These are phyloP conservation scores for Drosophila limbata DNA, from an alignment of 2,888 invertebrate genomes.

Conservation along the genomic window DNA sequence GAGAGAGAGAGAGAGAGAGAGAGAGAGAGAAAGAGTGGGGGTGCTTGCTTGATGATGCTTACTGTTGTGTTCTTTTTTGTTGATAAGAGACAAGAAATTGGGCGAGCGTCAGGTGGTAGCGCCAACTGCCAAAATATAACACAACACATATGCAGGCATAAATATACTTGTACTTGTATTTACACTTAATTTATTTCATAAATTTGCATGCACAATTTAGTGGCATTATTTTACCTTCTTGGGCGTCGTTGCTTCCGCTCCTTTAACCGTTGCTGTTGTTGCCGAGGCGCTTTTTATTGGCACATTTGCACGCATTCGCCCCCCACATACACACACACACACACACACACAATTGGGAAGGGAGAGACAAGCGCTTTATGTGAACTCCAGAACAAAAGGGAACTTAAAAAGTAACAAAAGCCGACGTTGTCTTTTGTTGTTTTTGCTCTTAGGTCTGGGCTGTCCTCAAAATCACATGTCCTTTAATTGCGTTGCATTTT, in stretches of 20 bases:
- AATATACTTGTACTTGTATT: background rate
- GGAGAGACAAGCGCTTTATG: background rate
- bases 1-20: constrained; percentile 3
- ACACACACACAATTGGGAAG: constrained; percentile 2
- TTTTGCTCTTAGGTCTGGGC: constrained; percentile 13
- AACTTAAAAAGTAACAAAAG: constrained; percentile 20
- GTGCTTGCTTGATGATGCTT: constrained; percentile 8
- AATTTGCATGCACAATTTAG: constrained; percentile 31
- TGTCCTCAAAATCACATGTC: constrained; percentile 24
- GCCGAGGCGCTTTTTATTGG: constrained; percentile 41
- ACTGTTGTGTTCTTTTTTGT: background rate
- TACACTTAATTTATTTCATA: constrained; percentile 28
- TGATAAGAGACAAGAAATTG: constrained; percentile 1
- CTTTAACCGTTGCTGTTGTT: constrained; percentile 5
- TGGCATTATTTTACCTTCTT: constrained; percentile 35
- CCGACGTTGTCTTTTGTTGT: constrained; percentile 11
- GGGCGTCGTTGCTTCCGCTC: constrained; percentile 23
- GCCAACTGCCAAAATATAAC: constrained; percentile 23
- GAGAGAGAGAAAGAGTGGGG: constrained; percentile 4
- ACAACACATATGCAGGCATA: background rate
- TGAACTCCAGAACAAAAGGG: constrained; percentile 21
- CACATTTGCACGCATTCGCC: constrained; percentile 48
- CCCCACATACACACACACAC: constrained; percentile 15
- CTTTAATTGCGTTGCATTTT: constrained; percentile 21
- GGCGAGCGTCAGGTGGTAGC: constrained; percentile 7